Base-by-base conservation (phyloP, 2,888 invertebrate genomes). In the Alcis repandata region DNA sequence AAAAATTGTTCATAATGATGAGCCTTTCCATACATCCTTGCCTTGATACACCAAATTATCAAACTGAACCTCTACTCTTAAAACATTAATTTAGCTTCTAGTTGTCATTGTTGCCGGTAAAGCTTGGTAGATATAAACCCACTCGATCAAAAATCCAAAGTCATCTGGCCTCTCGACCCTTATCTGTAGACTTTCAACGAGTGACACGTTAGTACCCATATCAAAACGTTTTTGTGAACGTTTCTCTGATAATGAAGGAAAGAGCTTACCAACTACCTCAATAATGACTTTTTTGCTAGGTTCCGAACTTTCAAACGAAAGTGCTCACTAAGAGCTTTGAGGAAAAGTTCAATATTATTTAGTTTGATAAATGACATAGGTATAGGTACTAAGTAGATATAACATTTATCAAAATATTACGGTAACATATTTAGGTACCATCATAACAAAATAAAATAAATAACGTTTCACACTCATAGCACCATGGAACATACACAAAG, bases 201-300 rank as follows among this genome's bases (percentile, higher is more conserved):
- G 51, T 61, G 64, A 59, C 65, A 52, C 59, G 60, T 45, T 51
- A 64, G 59, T 63, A 69, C 73, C 70, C 69, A 65, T 62, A 72
- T 71, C 70, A 71, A 70, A 67, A 57, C 63, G 70, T 70, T 70
- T 73, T 73, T 70, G 69, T 61, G 64, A 56, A 57, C 36, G 32
- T 66, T 54, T 60, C 56, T 45, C 62, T 65, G 58, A 68, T 69
- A 72, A 70, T 61, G 59, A 59, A 64, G 59, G 64, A 64, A 64
- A 62, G 60, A 67, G 59, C 68, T 59, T 53, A 61, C 49, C 33
- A 71, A 68, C 66, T 68, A 60, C 52, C 51, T 59, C 49, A 56
- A 63, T 67, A 70, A 70, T 72, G 60, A 67, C 48, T 70, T 70
- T 71, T 67, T 65, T 61, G 38, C 40, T 48, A 6, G 3, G 27